Conservation (phyloP, 1,140 invertebrate species). For the Homalodisca vitripennis region DNA sequence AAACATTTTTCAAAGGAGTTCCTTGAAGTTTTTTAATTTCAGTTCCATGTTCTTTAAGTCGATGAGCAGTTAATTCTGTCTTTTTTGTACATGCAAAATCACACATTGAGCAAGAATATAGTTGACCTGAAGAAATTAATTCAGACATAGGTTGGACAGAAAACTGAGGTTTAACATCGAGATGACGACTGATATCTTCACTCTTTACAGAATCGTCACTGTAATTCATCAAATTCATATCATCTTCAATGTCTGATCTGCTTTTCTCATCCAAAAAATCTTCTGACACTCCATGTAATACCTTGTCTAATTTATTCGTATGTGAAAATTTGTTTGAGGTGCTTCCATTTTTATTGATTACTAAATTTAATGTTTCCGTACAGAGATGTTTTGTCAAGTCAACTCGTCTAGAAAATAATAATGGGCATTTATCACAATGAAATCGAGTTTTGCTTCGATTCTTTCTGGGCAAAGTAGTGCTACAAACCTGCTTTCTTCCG, state of each 20-base stretch:
- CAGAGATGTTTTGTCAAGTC: not conserved
- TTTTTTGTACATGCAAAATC: conserved; percentile 38
- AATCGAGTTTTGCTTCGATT: no score
- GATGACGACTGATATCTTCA: not conserved
- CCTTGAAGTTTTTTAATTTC: not conserved
- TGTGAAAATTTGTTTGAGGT: not conserved
- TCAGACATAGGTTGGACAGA: no score
- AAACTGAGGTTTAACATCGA: not conserved
- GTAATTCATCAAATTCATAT: not conserved
- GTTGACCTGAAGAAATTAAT: not conserved
- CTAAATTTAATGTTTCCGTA: not conserved
- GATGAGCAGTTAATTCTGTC: conserved; percentile 38
- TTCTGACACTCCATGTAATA: no score
- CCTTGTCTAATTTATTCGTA: not conserved
- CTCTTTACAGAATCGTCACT: not conserved
- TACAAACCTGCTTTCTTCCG: no score
- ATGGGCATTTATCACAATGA: not conserved
- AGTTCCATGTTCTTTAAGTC: conserved; percentile 41
- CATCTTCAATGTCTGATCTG: not conserved
- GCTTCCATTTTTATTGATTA: not conserved
- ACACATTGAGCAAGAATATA: conserved; percentile 40
- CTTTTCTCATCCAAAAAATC: no score
- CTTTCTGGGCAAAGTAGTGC: no score
- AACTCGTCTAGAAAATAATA: not conserved
- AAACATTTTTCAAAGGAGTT: no score